Evolutionary conservation across 2,888 invertebrate genomes (phyloP).

Genomic region (Panopea generosa): DNA sequence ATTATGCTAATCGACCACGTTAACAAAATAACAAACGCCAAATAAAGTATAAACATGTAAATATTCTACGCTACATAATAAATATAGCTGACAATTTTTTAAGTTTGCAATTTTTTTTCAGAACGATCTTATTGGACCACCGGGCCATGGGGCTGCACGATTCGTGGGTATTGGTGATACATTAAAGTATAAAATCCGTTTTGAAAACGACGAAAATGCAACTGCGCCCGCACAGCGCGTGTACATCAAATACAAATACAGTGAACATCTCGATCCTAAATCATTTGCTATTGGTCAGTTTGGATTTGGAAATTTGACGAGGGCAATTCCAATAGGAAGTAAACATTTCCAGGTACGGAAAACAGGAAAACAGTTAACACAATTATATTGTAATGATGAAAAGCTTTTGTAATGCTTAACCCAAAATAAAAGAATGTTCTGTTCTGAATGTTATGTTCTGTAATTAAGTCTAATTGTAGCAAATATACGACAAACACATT

Average conservation of each 20-base stretch:
- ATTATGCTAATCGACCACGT: too few species aligned
- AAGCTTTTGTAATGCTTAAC: too few species aligned
- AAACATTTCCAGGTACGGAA: conserved; percentile 17
- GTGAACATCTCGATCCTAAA: conserved; percentile 26
- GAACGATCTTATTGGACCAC: conserved; percentile 55
- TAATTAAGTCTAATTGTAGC: too few species aligned
- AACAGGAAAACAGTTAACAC: neutral
- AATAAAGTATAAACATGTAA: too few species aligned
- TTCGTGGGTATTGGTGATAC: conserved; percentile 21
- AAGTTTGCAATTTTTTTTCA: too few species aligned
- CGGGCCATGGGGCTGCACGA: conserved; percentile 44
- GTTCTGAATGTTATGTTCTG: too few species aligned
- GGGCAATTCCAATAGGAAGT: conserved; percentile 13
- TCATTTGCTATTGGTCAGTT: conserved; percentile 26
- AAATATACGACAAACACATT: too few species aligned
- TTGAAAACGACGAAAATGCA: conserved; percentile 54
- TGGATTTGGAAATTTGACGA: conserved; percentile 42
- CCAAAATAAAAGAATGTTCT: too few species aligned
- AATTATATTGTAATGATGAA: neutral
- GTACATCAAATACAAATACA: conserved; percentile 35
- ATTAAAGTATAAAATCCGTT: conserved; percentile 40
- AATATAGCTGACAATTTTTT: too few species aligned
- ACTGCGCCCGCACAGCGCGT: conserved; percentile 55
- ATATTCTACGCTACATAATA: too few species aligned
- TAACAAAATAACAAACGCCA: too few species aligned